phyloP scores from a whole-genome alignment of 2,797 vertebrate genomes.

The Scyliorhinus canicula region DNA sequence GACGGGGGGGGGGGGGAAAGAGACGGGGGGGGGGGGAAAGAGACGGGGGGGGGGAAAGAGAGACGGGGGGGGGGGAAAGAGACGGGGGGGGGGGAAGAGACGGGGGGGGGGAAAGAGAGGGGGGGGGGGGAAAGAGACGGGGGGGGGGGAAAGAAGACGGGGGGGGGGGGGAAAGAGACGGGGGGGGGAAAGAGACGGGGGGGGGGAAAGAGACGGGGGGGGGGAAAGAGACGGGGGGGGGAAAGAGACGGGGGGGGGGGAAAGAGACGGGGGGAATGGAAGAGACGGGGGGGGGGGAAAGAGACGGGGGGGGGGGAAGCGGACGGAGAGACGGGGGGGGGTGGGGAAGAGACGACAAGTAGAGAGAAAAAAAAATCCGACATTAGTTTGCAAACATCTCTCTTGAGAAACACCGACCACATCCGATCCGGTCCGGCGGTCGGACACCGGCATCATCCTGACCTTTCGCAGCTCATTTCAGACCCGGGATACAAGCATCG shows the following conservation, averaged over 20 bases:
- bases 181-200: no score
- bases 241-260: no score
- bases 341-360: no score
- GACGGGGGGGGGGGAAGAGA: no score
- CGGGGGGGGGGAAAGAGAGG: not conserved
- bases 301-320: not conserved
- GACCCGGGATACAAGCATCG: not conserved
- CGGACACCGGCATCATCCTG: not conserved
- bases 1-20: fast-evolving
- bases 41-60: not conserved
- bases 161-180: no score
- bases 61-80: fast-evolving
- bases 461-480: not conserved
- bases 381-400: not conserved
- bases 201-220: no score
- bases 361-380: not conserved
- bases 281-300: not conserved
- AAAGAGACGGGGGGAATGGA: no score
- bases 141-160: no score
- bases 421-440: not conserved
- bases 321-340: constrained; percentile 16
- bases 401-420: not conserved
- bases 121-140: fast-evolving
- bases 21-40: not conserved
- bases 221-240: no score